These are phyloP conservation scores for Lutjanus argentimaculatus DNA, from an alignment of 2,797 vertebrate genomes.

Conservation along the genomic window DNA sequence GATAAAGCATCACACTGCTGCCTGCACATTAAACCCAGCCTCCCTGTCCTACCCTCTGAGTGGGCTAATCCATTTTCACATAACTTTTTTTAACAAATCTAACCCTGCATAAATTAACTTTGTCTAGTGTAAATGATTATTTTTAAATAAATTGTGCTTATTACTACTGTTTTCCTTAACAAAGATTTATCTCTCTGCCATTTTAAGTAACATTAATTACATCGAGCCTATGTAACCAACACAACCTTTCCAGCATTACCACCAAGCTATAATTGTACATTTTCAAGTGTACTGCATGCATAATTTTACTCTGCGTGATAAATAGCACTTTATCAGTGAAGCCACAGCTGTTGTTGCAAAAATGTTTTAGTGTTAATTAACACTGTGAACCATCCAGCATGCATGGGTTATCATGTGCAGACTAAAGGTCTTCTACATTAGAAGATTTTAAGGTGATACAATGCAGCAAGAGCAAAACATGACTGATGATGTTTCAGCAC, in stretches of 20 bases:
- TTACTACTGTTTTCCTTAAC: constrained; percentile 47
- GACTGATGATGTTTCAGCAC: constrained; percentile 7
- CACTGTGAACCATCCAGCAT: constrained; percentile 4
- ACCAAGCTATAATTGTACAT: constrained; percentile 75
- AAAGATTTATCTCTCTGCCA: constrained; percentile 43
- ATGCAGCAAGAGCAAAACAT: constrained; percentile 3
- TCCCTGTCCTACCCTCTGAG: constrained; percentile 13
- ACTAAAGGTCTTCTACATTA: constrained; percentile 16
- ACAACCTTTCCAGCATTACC: constrained; percentile 75
- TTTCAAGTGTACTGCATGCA: constrained; percentile 75
- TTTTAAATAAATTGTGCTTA: constrained; percentile 43
- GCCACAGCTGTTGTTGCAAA: constrained; percentile 38
- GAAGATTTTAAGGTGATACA: neutral
- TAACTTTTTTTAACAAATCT: constrained; percentile 60
- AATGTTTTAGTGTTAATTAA: constrained; percentile 42
- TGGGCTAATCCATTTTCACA: constrained; percentile 30
- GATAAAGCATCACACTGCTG: neutral
- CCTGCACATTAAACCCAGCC: neutral
- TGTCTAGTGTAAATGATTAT: constrained; percentile 39
- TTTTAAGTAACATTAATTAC: constrained; percentile 79
- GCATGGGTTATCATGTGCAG: constrained; percentile 2
- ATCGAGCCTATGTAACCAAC: constrained; percentile 64
- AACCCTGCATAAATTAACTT: constrained; percentile 55
- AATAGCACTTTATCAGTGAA: constrained; percentile 63
- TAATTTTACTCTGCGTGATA: constrained; percentile 77